Evolutionary conservation across 2,888 invertebrate genomes (phyloP).

Genomic region (Lymantria monacha): DNA sequence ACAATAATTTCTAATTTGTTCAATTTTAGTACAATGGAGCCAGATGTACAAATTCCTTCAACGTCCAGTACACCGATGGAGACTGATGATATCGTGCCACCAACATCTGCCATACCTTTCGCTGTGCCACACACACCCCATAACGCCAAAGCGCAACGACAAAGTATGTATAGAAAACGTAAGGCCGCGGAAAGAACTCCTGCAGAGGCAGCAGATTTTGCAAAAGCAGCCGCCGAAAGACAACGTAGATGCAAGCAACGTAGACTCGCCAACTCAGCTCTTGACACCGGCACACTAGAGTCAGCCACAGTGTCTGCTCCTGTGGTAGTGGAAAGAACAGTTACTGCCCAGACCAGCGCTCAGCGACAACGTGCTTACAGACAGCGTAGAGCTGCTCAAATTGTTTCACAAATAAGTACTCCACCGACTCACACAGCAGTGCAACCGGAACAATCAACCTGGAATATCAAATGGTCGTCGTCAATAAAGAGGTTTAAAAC

Average conservation of each 20-base stretch:
- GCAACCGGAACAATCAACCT: no score
- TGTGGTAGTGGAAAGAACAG: constrained; percentile 16
- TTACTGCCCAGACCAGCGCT: constrained; percentile 16
- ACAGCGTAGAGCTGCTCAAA: no score
- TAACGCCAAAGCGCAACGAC: constrained; percentile 24
- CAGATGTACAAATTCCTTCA: constrained; percentile 28
- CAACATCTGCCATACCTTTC: constrained; percentile 31
- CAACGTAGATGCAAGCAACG: constrained; percentile 29
- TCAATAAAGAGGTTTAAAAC: no score
- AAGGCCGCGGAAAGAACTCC: constrained; percentile 25
- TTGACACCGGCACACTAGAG: constrained; percentile 6
- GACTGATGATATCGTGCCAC: constrained; percentile 25
- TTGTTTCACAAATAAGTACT: no score
- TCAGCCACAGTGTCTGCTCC: constrained; percentile 17
- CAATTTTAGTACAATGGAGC: constrained; percentile 27
- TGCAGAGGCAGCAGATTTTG: constrained; percentile 23
- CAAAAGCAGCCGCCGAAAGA: constrained; percentile 32
- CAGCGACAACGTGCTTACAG: constrained; percentile 19
- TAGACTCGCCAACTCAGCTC: constrained; percentile 24
- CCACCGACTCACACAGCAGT: no score
- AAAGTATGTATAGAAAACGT: constrained; percentile 27
- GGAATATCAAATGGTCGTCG: no score
- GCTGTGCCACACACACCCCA: constrained; percentile 26
- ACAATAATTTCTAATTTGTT: constrained; percentile 18
- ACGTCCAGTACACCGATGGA: constrained; percentile 28